These are phyloP conservation scores for Halyomorpha halys DNA, from an alignment of 1,140 invertebrate genomes.

Conservation along the genomic window DNA sequence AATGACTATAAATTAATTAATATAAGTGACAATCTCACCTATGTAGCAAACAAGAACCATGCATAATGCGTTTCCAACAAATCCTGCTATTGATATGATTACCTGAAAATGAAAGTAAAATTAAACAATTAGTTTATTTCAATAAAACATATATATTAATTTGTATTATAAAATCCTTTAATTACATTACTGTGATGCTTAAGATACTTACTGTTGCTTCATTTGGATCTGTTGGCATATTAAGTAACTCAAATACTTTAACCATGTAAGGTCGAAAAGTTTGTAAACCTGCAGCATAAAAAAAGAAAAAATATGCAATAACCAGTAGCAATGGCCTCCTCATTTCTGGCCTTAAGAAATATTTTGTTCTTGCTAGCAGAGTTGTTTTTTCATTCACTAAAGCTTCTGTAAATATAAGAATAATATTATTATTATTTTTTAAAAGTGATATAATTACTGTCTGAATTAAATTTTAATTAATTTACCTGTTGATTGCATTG, in stretches of 20 bases:
- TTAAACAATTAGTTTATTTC: too few relatives aligned
- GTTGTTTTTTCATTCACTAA: constrained; percentile 17
- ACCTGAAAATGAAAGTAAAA: constrained; percentile 24
- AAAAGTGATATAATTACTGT: too few relatives aligned
- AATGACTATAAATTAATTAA: too few relatives aligned
- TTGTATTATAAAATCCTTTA: neutral
- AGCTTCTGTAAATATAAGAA: neutral
- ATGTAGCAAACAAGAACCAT: constrained; percentile 24
- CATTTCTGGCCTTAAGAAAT: constrained; percentile 41
- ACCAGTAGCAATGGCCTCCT: constrained; percentile 40
- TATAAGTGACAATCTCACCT: constrained; percentile 15
- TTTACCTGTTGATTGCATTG: neutral
- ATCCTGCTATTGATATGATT: constrained; percentile 24
- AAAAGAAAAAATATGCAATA: constrained; percentile 42
- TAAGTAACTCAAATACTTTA: constrained; percentile 40
- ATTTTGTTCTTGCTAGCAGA: constrained; percentile 29
- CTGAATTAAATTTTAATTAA: neutral
- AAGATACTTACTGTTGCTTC: constrained; percentile 36
- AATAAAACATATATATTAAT: too few relatives aligned
- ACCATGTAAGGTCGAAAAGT: constrained; percentile 50
- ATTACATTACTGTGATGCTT: neutral
- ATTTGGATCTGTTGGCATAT: constrained; percentile 39
- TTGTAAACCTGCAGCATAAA: constrained; percentile 40
- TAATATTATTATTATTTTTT: neutral
- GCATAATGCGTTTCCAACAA: constrained; percentile 26